Base-by-base conservation (phyloP, 2,888 invertebrate genomes). In the Drosophila pseudotakahashii region DNA sequence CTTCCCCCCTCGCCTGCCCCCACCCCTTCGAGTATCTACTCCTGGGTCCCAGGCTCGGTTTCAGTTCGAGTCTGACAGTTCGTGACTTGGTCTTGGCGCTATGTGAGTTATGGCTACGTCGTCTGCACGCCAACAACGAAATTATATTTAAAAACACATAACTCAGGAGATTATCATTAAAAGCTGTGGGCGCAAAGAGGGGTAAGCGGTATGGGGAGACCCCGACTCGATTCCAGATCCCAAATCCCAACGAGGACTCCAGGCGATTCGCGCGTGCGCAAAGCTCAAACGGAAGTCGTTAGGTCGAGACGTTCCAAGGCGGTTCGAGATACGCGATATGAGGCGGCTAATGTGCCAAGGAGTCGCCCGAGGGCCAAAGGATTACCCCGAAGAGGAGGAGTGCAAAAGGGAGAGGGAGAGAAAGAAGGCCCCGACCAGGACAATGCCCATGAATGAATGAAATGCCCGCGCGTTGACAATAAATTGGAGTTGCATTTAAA, bases 131-230 rank as follows among this genome's bases (percentile, higher is more conserved):
- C 79, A 89, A 79, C 88, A 84, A 75, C 91, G 88, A 91, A 91
- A 90, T 91, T 91, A 91, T 91, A 91, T 91, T 91, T 91, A 90
- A 90, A 91, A 91, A 90, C 90, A 88, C 90, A 91, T 91, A 91
- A 90, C 90, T 91, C 89, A 91, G 73, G 76, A 91, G 91, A 91
- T 91, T 91, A 91, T 91, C 91, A 91, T 91, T 91, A 91, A 91
- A 91, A 90, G 78, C 84, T 79, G 90, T 91, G 89, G 91, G 91
- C 81, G 91, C 89, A 85, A 77, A 71, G 57, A 62, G 60, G 61
- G 42, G 63, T 48, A 45, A 44, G 41, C 26, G 32, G 14, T 34
- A 23, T 30, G 41, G 16, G 39, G 19, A 2, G 19, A 19, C 19
- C 19, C 19, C 19, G 19, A 42, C 42, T 45, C 63, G 64, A 34